Conservation (phyloP, 2,888 invertebrate species). For the Microctonus brassicae region DNA sequence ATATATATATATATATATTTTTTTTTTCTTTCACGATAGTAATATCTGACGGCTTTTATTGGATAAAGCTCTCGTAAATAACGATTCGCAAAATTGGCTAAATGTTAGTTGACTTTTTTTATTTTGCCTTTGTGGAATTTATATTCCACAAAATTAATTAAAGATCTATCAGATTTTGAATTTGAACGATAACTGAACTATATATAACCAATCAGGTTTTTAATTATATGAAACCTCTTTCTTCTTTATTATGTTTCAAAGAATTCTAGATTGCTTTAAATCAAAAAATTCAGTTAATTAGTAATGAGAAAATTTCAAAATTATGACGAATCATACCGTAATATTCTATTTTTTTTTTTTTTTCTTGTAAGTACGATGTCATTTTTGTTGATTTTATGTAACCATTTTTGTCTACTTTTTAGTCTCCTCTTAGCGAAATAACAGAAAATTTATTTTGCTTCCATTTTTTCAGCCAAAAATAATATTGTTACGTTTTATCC, state of each 20-base stretch:
- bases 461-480: constrained; percentile 1
- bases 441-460: constrained; percentile 22
- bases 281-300: background rate
- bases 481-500: constrained; percentile 4
- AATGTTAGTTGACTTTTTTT: background rate
- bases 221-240: background rate
- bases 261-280: background rate
- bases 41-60: background rate
- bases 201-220: constrained; percentile 16
- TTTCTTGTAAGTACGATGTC: constrained; percentile 41
- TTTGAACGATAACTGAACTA: constrained; percentile 10
- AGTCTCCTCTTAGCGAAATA: constrained; percentile 17
- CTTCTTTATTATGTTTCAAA: background rate
- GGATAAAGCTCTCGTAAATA: constrained; percentile 31
- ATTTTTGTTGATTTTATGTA: constrained; percentile 16
- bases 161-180: constrained; percentile 23
- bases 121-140: constrained; percentile 3
- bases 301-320: constrained; percentile 10
- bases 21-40: background rate
- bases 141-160: constrained; percentile 23
- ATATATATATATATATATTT: constrained; percentile 8
- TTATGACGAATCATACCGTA: constrained; percentile 41
- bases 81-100: constrained; percentile 23
- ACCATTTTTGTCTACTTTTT: background rate
- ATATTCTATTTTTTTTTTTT: background rate